Evolutionary conservation across 1,140 invertebrate genomes (phyloP).

Genomic region (Macrocentrus cingulum): DNA sequence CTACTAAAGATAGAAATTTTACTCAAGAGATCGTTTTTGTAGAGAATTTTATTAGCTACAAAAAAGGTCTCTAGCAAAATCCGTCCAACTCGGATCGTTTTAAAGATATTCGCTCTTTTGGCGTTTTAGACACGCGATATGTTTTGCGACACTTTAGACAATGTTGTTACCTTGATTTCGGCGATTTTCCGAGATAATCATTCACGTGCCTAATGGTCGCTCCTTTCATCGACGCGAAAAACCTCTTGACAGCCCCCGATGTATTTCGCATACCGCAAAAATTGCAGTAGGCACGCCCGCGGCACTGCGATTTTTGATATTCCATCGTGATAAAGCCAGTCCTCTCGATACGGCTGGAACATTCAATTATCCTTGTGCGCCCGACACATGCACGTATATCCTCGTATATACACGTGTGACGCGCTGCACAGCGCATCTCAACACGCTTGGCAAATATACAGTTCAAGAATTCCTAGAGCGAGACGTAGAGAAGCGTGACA

Average conservation of each 20-base stretch:
- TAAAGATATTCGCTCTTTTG: neutral
- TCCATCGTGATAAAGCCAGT: slow-evolving; percentile 35
- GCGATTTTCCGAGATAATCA: slow-evolving; percentile 14
- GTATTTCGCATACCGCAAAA: slow-evolving; percentile 36
- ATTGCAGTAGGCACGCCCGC: slow-evolving; percentile 36
- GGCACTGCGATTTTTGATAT: slow-evolving; percentile 36
- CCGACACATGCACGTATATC: neutral
- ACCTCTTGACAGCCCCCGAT: slow-evolving; percentile 15
- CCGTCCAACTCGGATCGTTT: too few species aligned
- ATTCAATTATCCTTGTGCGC: slow-evolving; percentile 22
- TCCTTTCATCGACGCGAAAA: neutral
- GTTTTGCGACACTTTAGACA: slow-evolving; percentile 18
- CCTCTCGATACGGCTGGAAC: slow-evolving; percentile 18
- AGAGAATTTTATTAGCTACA: too few species aligned
- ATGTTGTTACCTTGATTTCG: slow-evolving; percentile 15
- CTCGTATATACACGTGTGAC: neutral
- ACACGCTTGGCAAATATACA: neutral
- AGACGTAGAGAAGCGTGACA: neutral
- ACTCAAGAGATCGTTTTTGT: too few species aligned
- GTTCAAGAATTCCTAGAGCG: neutral
- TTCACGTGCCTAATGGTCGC: neutral
- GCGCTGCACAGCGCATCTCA: neutral
- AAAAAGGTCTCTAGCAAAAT: too few species aligned
- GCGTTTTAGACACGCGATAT: slow-evolving; percentile 6
- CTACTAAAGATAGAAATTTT: too few species aligned